Percentiles rank a stretch among this genome's conserved stretches.
Evolutionary conservation across 2,797 vertebrate species (phyloP).

Genomic region (Sparus aurata): DNA sequence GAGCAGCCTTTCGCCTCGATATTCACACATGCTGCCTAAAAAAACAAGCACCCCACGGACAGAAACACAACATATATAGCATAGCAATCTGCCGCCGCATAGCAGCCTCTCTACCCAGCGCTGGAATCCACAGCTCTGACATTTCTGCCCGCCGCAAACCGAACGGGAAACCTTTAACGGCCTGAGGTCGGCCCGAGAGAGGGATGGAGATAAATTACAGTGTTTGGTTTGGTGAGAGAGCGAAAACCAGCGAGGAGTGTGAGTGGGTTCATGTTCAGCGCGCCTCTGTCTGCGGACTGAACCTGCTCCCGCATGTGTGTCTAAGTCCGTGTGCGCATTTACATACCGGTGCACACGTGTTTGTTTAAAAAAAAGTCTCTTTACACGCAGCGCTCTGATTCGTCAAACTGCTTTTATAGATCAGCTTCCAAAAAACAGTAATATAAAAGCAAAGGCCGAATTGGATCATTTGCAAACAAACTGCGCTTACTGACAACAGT

Average conservation of each 20-base stretch:
- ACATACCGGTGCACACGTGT: background rate
- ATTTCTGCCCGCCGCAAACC: conserved; percentile 66
- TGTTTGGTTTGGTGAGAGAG: conserved; percentile 53
- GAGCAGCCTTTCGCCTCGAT: background rate
- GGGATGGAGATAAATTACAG: conserved; percentile 65
- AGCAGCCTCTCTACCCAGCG: conserved; percentile 39
- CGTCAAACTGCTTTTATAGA: background rate
- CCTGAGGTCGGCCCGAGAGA: conserved; percentile 49
- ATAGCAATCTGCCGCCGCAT: conserved; percentile 15
- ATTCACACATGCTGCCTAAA: conserved; percentile 9
- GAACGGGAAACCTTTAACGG: conserved; percentile 65
- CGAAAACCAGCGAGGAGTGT: conserved; percentile 29
- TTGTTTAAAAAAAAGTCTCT: background rate
- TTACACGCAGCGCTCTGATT: background rate
- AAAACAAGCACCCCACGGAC: conserved; percentile 15
- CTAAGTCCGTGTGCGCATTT: background rate
- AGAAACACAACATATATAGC: conserved; percentile 31
- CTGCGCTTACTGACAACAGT: no score
- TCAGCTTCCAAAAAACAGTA: no score
- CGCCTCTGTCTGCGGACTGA: background rate
- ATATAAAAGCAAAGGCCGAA: no score
- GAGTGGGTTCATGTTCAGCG: conserved; percentile 50
- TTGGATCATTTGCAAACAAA: no score
- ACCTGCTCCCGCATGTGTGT: background rate
- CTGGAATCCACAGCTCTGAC: conserved; percentile 65